Base-by-base conservation (phyloP, 1,140 invertebrate species). In the Macrobrachium nipponense region DNA sequence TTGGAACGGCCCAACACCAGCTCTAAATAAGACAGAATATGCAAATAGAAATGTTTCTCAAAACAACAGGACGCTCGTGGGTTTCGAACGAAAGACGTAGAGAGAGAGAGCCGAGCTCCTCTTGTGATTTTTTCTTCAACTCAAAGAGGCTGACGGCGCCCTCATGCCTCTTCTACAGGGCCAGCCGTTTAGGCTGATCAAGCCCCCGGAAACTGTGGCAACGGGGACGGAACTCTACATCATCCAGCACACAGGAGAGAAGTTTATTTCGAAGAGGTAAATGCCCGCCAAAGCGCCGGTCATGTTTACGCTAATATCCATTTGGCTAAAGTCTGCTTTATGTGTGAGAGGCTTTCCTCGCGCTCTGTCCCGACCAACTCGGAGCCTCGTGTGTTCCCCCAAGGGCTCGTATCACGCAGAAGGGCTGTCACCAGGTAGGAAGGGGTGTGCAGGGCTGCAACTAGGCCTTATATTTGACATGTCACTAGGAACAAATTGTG, bases 231-330 rank as follows among this genome's bases (percentile, higher is more conserved):
- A 87, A 23, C 20, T 87, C 10, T 87, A 59, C 85, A 61, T 77
- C 43, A 87, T 87, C 43, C 85, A 87, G 51, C 85, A 87, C 62
- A 87, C 85, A 10, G 85, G 85, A 62, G 85, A 87, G 70, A 87
- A 81, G 64, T 87, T 87, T 43, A 51, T 66, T 17, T 60, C 15
- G 43, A 87, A 87, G 23, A 87, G 85, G 85, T 87, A 80, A 76
- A 61, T 80, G 79, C 70, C 85, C 77, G 85, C 85, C 23, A 87
- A 87, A 81, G 73, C 79, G 64, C 79, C 85, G 83, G 83, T 73
- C 73, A 20, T 79, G 77, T 86, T 86, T 80, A 82, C 80, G 70
- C 11, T 82, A 58, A 82, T 72, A 82, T 58, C 43, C 70, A 61
- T 80, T 62, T 64, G 64, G 36, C n/a, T 59, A 11, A 51, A 51